Conservation (phyloP, 2,888 invertebrate species). For the Elegia similella region DNA sequence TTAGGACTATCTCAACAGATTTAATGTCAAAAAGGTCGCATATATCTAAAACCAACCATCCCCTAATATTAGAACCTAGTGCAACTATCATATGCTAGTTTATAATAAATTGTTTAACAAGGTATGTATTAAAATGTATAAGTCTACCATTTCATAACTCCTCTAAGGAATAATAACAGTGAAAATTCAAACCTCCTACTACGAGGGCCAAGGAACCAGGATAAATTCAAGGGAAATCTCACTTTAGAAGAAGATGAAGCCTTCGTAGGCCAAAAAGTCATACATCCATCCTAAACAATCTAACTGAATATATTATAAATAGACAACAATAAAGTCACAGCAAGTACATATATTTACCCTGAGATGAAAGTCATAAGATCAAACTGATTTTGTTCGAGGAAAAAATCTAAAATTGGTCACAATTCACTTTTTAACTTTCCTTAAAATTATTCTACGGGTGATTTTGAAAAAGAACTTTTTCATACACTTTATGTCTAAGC, state of each 20-base stretch:
- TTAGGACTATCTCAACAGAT: not conserved
- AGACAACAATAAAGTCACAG: constrained; percentile 56
- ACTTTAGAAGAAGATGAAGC: constrained; percentile 39
- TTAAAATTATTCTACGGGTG: constrained; percentile 68
- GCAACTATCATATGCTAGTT: constrained; percentile 62
- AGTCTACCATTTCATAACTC: constrained; percentile 49
- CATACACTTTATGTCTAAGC: constrained; percentile 68
- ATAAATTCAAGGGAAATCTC: constrained; percentile 37
- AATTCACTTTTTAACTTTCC: constrained; percentile 49
- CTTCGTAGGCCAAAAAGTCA: constrained; percentile 70
- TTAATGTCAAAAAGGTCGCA: not conserved
- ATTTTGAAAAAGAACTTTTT: constrained; percentile 47
- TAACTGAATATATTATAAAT: constrained; percentile 56
- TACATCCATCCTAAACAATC: constrained; percentile 54
- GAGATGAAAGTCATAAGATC: constrained; percentile 78
- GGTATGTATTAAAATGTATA: constrained; percentile 47
- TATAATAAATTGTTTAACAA: constrained; percentile 63
- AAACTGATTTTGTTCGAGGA: constrained; percentile 52
- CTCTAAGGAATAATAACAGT: constrained; percentile 55
- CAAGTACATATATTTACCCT: constrained; percentile 62
- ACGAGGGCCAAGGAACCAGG: constrained; percentile 39
- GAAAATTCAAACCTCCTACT: constrained; percentile 41
- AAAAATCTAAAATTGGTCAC: constrained; percentile 72
- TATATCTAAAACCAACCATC: constrained; percentile 16
- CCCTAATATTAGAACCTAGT: constrained; percentile 51